phyloP scores from a whole-genome alignment of 2,888 invertebrate species.

The Parasteatoda lunata region DNA sequence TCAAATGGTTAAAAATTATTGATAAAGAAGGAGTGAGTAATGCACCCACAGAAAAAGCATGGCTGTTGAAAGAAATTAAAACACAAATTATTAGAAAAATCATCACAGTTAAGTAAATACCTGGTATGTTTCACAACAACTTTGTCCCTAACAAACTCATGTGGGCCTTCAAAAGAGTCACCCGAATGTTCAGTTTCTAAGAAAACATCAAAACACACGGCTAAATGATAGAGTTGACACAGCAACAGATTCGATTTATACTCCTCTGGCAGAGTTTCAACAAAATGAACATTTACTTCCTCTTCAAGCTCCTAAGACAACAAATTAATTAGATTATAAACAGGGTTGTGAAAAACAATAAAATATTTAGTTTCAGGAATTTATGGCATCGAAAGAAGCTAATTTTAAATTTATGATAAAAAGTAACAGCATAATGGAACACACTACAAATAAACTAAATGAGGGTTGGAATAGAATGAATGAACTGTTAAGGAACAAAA shows the following conservation, averaged over 20 bases:
- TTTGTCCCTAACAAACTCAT: constrained; percentile 86
- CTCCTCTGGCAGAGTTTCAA: constrained; percentile 74
- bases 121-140: constrained; percentile 77
- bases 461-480: no score
- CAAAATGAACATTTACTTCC: constrained; percentile 81
- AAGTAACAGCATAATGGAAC: no score
- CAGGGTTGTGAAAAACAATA: not conserved
- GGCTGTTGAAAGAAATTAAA: not conserved
- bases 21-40: not conserved
- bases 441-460: not conserved
- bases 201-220: constrained; percentile 89
- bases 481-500: no score
- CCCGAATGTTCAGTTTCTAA: constrained; percentile 82
- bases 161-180: constrained; percentile 76
- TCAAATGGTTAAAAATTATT: no score
- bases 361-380: no score
- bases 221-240: constrained; percentile 86
- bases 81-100: not conserved
- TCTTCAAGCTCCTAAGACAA: constrained; percentile 80
- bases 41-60: not conserved
- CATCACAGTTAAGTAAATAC: constrained; percentile 8
- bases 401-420: no score
- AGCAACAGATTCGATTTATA: constrained; percentile 78
- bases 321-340: not conserved
- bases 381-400: no score